Conservation (phyloP, 2,797 vertebrate genomes). For the Rhinichthys osculus region DNA sequence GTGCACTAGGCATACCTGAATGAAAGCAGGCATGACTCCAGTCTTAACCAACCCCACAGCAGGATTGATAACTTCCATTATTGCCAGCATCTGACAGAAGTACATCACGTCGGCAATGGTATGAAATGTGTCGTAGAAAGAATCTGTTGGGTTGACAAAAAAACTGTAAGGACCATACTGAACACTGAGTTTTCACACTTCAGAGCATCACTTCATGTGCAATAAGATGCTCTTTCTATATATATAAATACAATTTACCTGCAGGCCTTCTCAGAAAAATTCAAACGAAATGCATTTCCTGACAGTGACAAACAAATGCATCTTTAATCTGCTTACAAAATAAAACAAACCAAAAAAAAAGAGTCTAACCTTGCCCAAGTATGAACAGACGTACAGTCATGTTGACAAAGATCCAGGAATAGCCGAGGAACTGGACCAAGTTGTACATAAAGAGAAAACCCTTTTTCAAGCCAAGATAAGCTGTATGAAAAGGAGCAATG, state of each 20-base stretch:
- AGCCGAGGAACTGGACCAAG: slow-evolving; percentile 95
- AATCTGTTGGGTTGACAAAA: slow-evolving; percentile 80
- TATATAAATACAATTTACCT: background rate
- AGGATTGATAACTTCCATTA: slow-evolving; percentile 90
- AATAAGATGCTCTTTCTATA: background rate
- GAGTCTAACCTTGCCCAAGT: slow-evolving; percentile 87
- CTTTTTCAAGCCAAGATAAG: slow-evolving; percentile 84
- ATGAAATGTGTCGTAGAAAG: slow-evolving; percentile 94
- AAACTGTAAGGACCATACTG: background rate
- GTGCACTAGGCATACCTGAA: slow-evolving; percentile 79
- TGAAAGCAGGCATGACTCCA: slow-evolving; percentile 81
- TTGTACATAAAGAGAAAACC: slow-evolving; percentile 92
- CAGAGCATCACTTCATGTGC: background rate
- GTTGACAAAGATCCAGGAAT: slow-evolving; percentile 97
- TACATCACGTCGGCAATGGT: slow-evolving; percentile 93
- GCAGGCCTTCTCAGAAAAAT: background rate
- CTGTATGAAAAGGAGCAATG: slow-evolving; percentile 62
- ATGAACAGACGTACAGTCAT: slow-evolving; percentile 94
- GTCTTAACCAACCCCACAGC: slow-evolving; percentile 88
- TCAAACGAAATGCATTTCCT: background rate
- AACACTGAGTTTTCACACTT: background rate
- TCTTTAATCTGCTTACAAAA: background rate
- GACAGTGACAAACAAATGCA: background rate
- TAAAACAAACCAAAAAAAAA: background rate
- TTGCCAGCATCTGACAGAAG: slow-evolving; percentile 93